Evolutionary conservation across 2,888 invertebrate species (phyloP).

Genomic region (Allolobophora icterica): DNA sequence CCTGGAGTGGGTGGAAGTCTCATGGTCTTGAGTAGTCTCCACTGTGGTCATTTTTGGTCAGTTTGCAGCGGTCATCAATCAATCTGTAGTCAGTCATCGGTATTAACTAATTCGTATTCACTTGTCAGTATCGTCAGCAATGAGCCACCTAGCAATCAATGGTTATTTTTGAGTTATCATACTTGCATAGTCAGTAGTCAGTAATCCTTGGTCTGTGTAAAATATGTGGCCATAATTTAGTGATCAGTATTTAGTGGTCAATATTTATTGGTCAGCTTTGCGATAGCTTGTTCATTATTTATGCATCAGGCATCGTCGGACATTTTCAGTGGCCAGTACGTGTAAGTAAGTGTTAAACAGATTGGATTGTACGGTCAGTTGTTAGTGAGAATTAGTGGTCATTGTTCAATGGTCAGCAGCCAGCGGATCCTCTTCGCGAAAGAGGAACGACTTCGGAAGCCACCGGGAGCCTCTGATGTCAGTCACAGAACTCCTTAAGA

Average conservation of each 20-base stretch:
- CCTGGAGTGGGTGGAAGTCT: neutral
- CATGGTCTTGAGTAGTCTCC: neutral
- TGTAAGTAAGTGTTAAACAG: neutral
- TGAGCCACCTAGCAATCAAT: neutral
- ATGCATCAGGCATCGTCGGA: neutral
- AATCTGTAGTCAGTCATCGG: neutral
- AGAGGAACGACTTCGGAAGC: neutral
- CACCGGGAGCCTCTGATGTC: neutral
- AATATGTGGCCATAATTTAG: neutral
- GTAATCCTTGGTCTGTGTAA: neutral
- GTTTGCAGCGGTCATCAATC: too few species aligned
- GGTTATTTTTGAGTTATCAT: neutral
- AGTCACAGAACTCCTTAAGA: neutral
- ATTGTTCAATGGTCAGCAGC: neutral
- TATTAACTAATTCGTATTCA: neutral
- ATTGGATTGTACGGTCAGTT: neutral
- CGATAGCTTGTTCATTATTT: neutral
- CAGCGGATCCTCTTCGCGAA: slow-evolving; percentile 3
- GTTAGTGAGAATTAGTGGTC: neutral
- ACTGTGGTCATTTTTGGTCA: neutral
- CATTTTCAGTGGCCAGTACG: neutral
- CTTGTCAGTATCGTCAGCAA: neutral
- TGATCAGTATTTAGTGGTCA: too few species aligned
- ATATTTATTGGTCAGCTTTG: too few species aligned
- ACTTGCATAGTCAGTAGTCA: neutral